Evolutionary conservation across 2,888 invertebrate species (phyloP), one percentile per base, ranked within the genome.

Genomic region (Dilophus febrilis): DNA sequence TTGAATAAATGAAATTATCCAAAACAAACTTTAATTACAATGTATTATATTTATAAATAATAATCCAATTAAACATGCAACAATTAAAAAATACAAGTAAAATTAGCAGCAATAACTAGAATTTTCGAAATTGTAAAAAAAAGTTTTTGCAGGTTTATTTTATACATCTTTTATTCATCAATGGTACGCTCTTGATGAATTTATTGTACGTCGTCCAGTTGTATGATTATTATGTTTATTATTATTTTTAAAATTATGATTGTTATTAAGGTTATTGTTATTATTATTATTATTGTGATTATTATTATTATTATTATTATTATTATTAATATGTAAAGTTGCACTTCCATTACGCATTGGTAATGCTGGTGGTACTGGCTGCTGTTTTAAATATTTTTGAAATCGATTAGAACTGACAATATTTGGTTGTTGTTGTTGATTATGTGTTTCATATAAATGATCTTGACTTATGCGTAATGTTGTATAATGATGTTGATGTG

Each of bases 321-420:
- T 10, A 11, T 12, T 18, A 31, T 38, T 31, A 30, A 14, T 37
- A 29, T 18, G 17, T 17, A 31, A 19, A 18, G 38, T 38, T 14
- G 38, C 38, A 37, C 8, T 50, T 0, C 59, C 60, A 36, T 61
- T 61, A 32, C 61, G 57, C 43, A 59, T 44, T 10, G 61, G 61
- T 45, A 61, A 37, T 17, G 59, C 61, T 13, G 60, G 61, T 13
- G 60, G 56, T 4, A 59, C 57, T 3, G 58, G 57, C 1, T 22
- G 13, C n/a, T n/a, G n/a, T n/a, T n/a, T n/a, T n/a, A n/a, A n/a
- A n/a, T n/a, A n/a, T n/a, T n/a, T n/a, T 26, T n/a, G 26, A 6
- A 18, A 28, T 19, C 26, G 28, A 26, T 33, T 28, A 5, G 35
- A 35, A 18, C 35, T 28, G 13, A 39, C 35, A 3, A 30, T 35